Base-by-base conservation (phyloP, 2,888 invertebrate genomes). In the Microctonus aethiopoides region DNA sequence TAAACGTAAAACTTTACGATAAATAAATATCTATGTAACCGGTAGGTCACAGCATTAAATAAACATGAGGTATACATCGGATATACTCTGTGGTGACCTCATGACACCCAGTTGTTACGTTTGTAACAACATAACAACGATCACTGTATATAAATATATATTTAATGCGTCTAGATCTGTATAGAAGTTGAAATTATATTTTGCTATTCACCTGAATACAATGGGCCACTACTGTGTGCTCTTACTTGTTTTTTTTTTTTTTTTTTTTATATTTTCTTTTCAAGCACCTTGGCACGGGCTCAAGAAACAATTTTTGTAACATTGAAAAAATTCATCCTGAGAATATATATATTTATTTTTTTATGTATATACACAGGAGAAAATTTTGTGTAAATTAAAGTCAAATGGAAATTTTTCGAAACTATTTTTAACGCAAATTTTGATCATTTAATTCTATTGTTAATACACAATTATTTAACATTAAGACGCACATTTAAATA, bases 121-220 rank as follows among this genome's bases (percentile, higher is more conserved):
- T 72, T 63, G 65, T 65, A 60, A 16, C 62, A 51, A 62, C 68
- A 68, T 60, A 68, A 62, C 51, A 54, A 54, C 56, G 24, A 29
- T n/a, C 20, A 29, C 46, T 39, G 51, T 59, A 64, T 57, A 52
- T 26, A 24, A n/a, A n/a, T n/a, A n/a, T n/a, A n/a, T n/a, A n/a
- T n/a, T n/a, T n/a, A 20, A n/a, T 56, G 6, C 29, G 26, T 7
- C n/a, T n/a, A n/a, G n/a, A n/a, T 60, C 16, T 60, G n/a, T 29
- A n/a, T 57, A 29, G 9, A 29, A 59, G 34, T 20, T 36, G 5
- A 34, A 32, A 32, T 61, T 51, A 13, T 60, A 64, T 71, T 72
- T 66, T 60, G 71, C 72, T 72, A 74, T 76, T 74, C 73, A 72
- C 68, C 72, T 73, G 67, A 69, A 71, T 71, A 73, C 74, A 73